These are phyloP conservation scores for Synanthedon andrenaeformis DNA, from an alignment of 2,888 invertebrate genomes.

Conservation along the genomic window DNA sequence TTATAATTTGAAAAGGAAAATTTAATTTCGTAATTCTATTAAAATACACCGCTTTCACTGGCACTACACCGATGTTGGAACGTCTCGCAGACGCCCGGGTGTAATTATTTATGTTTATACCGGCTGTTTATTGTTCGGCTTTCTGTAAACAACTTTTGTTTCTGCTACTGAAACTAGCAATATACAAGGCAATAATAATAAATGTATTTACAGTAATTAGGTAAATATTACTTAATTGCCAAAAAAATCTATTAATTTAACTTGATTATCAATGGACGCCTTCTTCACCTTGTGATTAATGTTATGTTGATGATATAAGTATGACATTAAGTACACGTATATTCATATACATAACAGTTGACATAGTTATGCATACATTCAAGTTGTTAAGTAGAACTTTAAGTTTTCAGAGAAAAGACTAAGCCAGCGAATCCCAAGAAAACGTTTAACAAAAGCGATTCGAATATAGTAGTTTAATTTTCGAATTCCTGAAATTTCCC, in stretches of 20 bases:
- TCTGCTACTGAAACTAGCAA: constrained; percentile 12
- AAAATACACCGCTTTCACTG: not conserved
- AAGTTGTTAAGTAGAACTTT: no score
- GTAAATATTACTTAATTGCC: no score
- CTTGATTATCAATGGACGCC: no score
- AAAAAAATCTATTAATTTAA: no score
- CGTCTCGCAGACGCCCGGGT: constrained; percentile 33
- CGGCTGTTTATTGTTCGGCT: constrained; percentile 48
- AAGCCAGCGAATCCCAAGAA: not conserved
- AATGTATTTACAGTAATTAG: no score
- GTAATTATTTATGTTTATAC: constrained; percentile 55
- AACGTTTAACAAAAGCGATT: not conserved
- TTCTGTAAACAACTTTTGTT: constrained; percentile 42
- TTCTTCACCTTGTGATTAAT: no score
- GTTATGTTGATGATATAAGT: no score
- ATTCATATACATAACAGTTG: no score
- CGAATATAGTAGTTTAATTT: not conserved
- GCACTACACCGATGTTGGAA: constrained; percentile 2
- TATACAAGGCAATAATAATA: not conserved
- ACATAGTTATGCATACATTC: no score
- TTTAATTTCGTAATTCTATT: no score
- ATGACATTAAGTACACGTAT: no score
- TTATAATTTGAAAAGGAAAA: no score
- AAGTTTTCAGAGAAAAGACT: not conserved
- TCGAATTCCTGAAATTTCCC: not conserved